Evolutionary conservation across 2,888 invertebrate species (phyloP), one percentile per base, ranked within the genome.

Genomic region (Drosophila histrio): DNA sequence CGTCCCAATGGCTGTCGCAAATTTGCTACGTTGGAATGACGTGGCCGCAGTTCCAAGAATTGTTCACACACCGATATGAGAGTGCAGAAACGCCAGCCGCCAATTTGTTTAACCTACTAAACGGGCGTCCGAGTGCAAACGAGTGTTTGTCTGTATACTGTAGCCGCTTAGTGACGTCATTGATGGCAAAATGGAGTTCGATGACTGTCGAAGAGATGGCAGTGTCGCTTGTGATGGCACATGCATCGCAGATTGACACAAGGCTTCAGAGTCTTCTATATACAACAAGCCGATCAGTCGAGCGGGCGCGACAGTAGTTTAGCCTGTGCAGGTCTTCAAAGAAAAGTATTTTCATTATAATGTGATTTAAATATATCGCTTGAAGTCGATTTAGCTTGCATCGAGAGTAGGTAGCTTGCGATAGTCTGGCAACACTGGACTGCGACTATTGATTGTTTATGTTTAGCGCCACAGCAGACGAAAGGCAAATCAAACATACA

Each of bases 171-270:
- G 36, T 46, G 44, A 59, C 50, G 19, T 43, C 50, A 24, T 19
- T 58, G 19, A 4, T 58, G 24, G 34, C 58, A 2, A 58, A 58
- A 17, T 41, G 49, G 58, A 21, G 30, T 9, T 39, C 36, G n/a
- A 46, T 53, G 32, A 9, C 17, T 4, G 9, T 22, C 13, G 54
- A 54, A n/a, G 54, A 34, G 7, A 49, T 54, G 2, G 54, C 54
- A 44, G 50, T 58, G 22, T 63, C 34, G 2, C n/a, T 36, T 26
- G 43, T 46, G 44, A 17, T 56, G 43, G 36, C 44, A 11, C 56
- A 56, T 2, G 19, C 36, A 9, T 17, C 44, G 43, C 34, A 36
- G 22, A 21, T 56, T 7, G 36, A 44, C 13, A n/a, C 36, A 17
- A 5, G 56, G 2, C 26, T 44, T n/a, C 36, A 56, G 26, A n/a